phyloP scores from a whole-genome alignment of 23 tunicate genomes.

The Botrylloides violaceus region DNA sequence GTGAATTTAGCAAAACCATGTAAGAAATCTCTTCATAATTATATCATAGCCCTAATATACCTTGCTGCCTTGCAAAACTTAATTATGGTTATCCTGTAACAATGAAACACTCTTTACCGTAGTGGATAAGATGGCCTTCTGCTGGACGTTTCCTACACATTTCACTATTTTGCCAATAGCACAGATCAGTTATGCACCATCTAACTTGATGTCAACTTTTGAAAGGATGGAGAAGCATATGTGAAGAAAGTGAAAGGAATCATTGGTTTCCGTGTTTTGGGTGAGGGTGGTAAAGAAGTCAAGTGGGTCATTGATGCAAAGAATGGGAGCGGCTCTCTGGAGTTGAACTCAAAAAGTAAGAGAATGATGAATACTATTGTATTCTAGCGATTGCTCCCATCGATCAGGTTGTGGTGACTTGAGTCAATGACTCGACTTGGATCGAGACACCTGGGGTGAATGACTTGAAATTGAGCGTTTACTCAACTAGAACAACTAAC shows the following conservation, averaged over 20 bases:
- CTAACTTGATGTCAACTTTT: background rate
- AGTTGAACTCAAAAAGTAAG: slow-evolving; percentile 60
- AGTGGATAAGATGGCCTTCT: too few species aligned
- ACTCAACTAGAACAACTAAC: too few species aligned
- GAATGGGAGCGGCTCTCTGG: slow-evolving; percentile 79
- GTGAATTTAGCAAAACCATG: background rate
- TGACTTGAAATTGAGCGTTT: too few species aligned
- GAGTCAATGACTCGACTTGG: too few species aligned
- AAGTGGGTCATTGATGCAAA: slow-evolving; percentile 74
- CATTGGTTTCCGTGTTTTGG: slow-evolving; percentile 56
- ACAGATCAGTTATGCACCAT: background rate
- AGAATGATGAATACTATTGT: too few species aligned
- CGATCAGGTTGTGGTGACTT: too few species aligned
- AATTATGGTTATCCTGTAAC: too few species aligned
- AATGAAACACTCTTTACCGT: too few species aligned
- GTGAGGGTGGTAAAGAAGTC: slow-evolving; percentile 47
- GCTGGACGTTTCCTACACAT: too few species aligned
- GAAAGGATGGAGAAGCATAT: slow-evolving; percentile 59
- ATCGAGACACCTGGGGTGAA: too few species aligned
- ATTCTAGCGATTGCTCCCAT: too few species aligned
- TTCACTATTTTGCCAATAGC: background rate
- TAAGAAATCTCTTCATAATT: background rate
- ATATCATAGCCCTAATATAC: background rate
- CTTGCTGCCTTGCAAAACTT: background rate
- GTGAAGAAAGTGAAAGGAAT: slow-evolving; percentile 90